phyloP scores from a whole-genome alignment of 2,113 vertebrate genomes.

The Pangasianodon hypophthalmus region DNA sequence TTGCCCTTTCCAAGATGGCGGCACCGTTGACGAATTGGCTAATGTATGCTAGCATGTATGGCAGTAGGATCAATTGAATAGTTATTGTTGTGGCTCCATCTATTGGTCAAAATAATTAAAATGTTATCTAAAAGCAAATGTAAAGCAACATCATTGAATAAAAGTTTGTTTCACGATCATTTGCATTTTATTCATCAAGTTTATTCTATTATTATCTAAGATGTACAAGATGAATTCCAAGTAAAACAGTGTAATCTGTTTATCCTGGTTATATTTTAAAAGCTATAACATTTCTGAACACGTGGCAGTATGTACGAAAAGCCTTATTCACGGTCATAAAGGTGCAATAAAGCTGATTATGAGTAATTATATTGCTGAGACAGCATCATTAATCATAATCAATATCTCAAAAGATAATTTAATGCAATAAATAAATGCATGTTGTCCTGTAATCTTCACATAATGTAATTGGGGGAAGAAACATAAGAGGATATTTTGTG shows the following conservation, averaged over 20 bases:
- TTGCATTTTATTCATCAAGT: not conserved
- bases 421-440: not conserved
- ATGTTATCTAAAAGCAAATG: not conserved
- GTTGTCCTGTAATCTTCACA: not conserved
- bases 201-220: not conserved
- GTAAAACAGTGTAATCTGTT: not conserved
- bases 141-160: not conserved
- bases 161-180: not conserved
- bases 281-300: not conserved
- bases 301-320: not conserved
- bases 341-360: not conserved
- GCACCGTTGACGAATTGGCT: not conserved
- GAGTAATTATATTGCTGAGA: not conserved
- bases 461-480: not conserved
- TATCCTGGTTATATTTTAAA: not conserved
- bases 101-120: conserved; percentile 22
- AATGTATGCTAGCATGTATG: not conserved
- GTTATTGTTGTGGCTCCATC: conserved; percentile 35
- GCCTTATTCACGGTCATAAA: no score
- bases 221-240: not conserved
- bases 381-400: not conserved
- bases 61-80: not conserved
- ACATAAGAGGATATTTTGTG: not conserved
- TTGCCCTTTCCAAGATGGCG: conserved; percentile 7
- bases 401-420: not conserved